Evolutionary conservation across 30 jellyfish, hydroid and myxozoan species (phyloP), one percentile per base, ranked within the genome.

Genomic region (Cassiopea andromeda): DNA sequence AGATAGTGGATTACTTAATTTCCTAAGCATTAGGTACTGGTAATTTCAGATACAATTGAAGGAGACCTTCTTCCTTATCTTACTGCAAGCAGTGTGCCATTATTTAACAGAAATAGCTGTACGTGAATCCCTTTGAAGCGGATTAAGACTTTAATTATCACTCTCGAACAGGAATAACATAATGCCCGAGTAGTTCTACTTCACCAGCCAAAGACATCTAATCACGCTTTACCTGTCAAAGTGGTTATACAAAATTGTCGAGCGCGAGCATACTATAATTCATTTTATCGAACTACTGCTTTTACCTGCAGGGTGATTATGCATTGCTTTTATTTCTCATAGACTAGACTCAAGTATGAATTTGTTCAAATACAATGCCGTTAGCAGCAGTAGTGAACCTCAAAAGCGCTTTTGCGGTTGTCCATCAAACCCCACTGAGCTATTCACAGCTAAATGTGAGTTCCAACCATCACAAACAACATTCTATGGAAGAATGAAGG

Each of bases 321-420:
- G 64, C 64, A 9, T 50, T 50, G 64, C 64, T 50, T 50, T 50
- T 50, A 50, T 50, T 5, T 50, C 64, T 50, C 64, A 50, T 50
- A 50, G 64, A 50, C 64, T 50, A 2, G 64, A 50, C 64, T 61
- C 73, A 61, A 17, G 43, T 17, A 61, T 8, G 27, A 61, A 17
- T 14, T 61, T 61, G 43, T 61, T 61, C 14, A 17, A 61, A 3
- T 61, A 60, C 44, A 49, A 6, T 43, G 61, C 44, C 7, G 61
- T 14, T 44, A 17, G 48, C 18, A 50, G 92, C 77, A 84, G 72
- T 15, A 61, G 76, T 54, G 44, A 1, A 45, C 47, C 77, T 38
- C 16, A 14, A 70, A 72, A 70, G 61, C 60, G 60, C 43, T 84
- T 16, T 87, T 84, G 92, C 79, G 72, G 68, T 58, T 84, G 92